phyloP scores from a whole-genome alignment of 92 coral and sea anemone species.

The Actinostola sp. region DNA sequence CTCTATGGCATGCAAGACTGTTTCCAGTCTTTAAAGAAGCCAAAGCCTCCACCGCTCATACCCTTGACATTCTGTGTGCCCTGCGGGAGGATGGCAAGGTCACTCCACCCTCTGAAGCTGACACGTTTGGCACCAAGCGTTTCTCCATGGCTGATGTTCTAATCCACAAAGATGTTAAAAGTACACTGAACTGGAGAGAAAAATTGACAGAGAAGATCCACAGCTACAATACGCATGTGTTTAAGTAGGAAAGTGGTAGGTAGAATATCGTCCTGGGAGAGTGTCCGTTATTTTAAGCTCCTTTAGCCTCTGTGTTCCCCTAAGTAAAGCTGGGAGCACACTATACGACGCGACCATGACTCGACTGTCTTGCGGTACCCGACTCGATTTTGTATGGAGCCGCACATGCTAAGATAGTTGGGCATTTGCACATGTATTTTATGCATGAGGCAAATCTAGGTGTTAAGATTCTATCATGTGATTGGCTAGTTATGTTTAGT shows the following conservation, averaged over 20 bases:
- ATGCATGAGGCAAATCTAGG: too few relatives aligned
- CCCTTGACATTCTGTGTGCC: conserved; percentile 68
- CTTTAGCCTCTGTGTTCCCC: too few relatives aligned
- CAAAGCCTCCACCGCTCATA: conserved; percentile 54
- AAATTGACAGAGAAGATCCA: conserved; percentile 69
- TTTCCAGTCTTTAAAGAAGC: conserved; percentile 73
- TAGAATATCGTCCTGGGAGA: too few relatives aligned
- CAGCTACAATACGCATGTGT: neutral
- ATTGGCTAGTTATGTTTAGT: too few relatives aligned
- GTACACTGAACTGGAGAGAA: conserved; percentile 75
- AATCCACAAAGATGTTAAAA: conserved; percentile 72
- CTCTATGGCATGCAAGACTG: conserved; percentile 86
- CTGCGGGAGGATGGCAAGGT: conserved; percentile 38
- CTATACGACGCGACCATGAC: too few relatives aligned
- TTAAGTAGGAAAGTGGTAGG: neutral
- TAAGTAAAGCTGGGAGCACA: too few relatives aligned
- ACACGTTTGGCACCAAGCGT: conserved; percentile 27
- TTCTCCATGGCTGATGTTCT: conserved; percentile 91
- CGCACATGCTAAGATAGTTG: too few relatives aligned
- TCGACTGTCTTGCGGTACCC: too few relatives aligned
- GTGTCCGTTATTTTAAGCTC: too few relatives aligned
- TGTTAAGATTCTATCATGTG: too few relatives aligned
- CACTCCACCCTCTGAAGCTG: conserved; percentile 8
- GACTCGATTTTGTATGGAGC: too few relatives aligned
- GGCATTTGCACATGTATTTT: too few relatives aligned